Evolutionary conservation across 2,797 vertebrate species (phyloP), one percentile per base, ranked within the genome.

Genomic region (Psittacula echo): DNA sequence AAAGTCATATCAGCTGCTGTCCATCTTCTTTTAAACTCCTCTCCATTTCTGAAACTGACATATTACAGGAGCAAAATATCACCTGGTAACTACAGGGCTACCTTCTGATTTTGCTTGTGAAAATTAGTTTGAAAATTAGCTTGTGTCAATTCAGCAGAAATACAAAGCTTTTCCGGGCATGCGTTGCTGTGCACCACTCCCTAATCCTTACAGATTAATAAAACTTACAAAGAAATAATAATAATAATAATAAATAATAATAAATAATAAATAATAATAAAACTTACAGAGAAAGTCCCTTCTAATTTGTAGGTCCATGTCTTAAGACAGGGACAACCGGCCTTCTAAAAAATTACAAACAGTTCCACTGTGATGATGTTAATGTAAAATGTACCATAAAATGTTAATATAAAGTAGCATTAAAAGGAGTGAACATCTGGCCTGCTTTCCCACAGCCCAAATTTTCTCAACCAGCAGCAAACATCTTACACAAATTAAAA

Each of bases 1-100:
- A 96, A 97, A 97, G 93, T 95, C 94, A 93, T 90, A 94, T 93
- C 88, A 92, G 92, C 89, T 93, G 89, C 89, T 95, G 85, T 84
- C 87, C 91, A 93, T 93, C 92, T 97, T 94, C 96, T 96, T 97
- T 95, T 92, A 96, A 97, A 90, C 86, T 92, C 67, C 68, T 81
- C 53, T 84, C 89, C 79, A 89, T 95, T 97, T 93, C 83, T 94
- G 93, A 97, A 95, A 91, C 92, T 75, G 90, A 96, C 90, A 94
- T 94, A 87, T 92, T 95, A 90, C 70, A 61, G 58, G 77, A 92
- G 56, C 29, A 96, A 97, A 97, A 93, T 61, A 94, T 53, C 86
- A 85, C 75, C 94, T 91, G 24, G 51, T 96, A 97, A 95, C 89
- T 90, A 94, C 34, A 90, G 60, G 89, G 73, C 77, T 94, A 89